Percentiles rank a stretch among this genome's conserved stretches.
Evolutionary conservation across 2,113 vertebrate species (phyloP).

Genomic region (Potamarius usumacintae): DNA sequence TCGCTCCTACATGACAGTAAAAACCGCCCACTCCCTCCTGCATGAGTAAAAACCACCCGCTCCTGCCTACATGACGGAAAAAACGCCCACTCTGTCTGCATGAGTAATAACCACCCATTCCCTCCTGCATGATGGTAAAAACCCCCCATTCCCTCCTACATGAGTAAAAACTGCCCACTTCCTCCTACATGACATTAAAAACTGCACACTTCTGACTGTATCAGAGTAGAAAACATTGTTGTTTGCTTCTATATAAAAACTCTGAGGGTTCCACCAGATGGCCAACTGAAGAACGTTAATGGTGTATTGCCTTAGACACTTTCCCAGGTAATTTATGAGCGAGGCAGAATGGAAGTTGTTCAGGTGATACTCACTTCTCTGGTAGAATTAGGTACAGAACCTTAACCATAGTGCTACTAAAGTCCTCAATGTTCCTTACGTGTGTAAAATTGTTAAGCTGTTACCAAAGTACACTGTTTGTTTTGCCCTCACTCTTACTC

Average conservation of each 20-base stretch:
- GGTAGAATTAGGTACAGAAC: not conserved
- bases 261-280: not conserved
- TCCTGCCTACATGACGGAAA: no score
- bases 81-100: no score
- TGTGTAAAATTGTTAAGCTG: not conserved
- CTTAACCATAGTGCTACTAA: not conserved
- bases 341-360: not conserved
- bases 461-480: not conserved
- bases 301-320: not conserved
- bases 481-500: not conserved
- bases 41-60: no score
- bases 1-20: no score
- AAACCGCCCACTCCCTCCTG: no score
- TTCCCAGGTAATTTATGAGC: not conserved
- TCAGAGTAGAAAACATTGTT: not conserved
- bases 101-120: no score
- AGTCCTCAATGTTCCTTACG: not conserved
- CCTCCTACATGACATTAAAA: not conserved
- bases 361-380: no score
- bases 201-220: no score
- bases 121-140: no score
- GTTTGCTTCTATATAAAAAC: not conserved
- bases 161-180: not conserved
- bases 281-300: not conserved
- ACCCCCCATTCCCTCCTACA: no score